These are phyloP conservation scores for Esox niger DNA, from an alignment of 2,113 vertebrate genomes.

Conservation along the genomic window DNA sequence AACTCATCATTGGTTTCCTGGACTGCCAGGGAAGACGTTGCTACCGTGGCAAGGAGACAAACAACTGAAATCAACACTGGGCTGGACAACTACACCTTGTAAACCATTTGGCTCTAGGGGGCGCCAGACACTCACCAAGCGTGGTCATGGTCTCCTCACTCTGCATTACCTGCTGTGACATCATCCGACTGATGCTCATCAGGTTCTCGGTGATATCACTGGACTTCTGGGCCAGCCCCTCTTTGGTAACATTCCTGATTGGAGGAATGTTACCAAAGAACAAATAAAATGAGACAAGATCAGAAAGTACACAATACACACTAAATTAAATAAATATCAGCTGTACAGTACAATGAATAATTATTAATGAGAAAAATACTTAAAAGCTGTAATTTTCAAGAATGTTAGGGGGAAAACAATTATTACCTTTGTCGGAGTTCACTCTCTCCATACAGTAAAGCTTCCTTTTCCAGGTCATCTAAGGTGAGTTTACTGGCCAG, in stretches of 20 bases:
- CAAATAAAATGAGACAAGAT: too few species aligned
- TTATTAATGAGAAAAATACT: too few species aligned
- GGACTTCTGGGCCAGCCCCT: constrained; percentile 84
- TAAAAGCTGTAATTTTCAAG: not conserved
- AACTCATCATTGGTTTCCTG: constrained; percentile 95
- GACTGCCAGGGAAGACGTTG: constrained; percentile 89
- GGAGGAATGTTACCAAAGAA: too few species aligned
- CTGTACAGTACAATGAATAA: not conserved
- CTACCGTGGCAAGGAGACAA: constrained; percentile 59
- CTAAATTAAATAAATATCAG: not conserved
- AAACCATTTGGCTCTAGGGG: not conserved
- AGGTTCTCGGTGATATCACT: constrained; percentile 91
- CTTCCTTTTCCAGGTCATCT: constrained; percentile 91
- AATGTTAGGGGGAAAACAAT: too few species aligned
- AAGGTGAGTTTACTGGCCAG: constrained; percentile 94
- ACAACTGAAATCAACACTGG: not conserved
- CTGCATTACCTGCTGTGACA: constrained; percentile 94
- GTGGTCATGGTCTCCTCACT: constrained; percentile 88
- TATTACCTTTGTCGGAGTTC: constrained; percentile 82
- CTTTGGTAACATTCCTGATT: constrained; percentile 83
- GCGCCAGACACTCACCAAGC: constrained; percentile 75
- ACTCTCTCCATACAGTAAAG: constrained; percentile 79
- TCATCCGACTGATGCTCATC: constrained; percentile 96
- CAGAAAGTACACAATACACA: too few species aligned
- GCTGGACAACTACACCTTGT: too few species aligned